Percentiles rank a stretch among this genome's conserved stretches.
Conservation (phyloP, 2,113 vertebrate species). For the Malurus melanocephalus region DNA sequence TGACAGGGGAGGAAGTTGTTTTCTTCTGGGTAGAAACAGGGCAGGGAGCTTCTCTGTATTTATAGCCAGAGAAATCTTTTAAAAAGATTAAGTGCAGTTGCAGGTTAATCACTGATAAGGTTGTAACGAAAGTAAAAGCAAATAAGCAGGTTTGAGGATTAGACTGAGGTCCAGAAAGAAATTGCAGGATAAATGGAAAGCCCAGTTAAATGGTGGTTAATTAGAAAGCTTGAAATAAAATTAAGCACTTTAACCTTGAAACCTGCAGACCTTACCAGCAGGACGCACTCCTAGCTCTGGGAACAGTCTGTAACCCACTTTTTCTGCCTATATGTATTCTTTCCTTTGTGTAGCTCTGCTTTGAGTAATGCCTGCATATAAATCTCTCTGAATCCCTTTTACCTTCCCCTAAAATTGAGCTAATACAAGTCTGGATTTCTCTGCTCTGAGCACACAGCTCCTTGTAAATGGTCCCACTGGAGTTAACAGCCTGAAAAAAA, state of each 20-base stretch:
- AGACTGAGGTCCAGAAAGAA: not conserved
- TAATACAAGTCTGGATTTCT: not conserved
- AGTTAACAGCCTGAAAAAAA: not conserved
- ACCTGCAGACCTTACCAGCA: not conserved
- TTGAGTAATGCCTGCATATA: not conserved
- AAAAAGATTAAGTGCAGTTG: constrained; percentile 37
- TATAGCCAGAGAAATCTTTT: constrained; percentile 26
- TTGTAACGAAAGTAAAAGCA: constrained; percentile 36
- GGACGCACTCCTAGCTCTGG: not conserved
- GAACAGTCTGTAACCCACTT: not conserved
- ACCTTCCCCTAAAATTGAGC: not conserved
- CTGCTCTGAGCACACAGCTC: not conserved
- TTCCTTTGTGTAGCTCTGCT: not conserved
- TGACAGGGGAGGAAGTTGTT: not conserved
- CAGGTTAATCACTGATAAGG: constrained; percentile 52
- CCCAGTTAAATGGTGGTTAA: not conserved
- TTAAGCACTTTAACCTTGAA: not conserved
- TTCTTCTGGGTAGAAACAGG: not conserved
- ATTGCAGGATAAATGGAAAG: constrained; percentile 6
- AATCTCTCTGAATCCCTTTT: not conserved
- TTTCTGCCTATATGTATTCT: not conserved
- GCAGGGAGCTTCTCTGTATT: constrained; percentile 6
- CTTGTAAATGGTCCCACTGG: not conserved
- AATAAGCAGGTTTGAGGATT: constrained; percentile 39
- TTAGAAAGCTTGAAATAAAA: constrained; percentile 27